These are phyloP conservation scores for Ctenochaetus hawaiiensis DNA, from an alignment of 2,797 vertebrate genomes.

Conservation along the genomic window DNA sequence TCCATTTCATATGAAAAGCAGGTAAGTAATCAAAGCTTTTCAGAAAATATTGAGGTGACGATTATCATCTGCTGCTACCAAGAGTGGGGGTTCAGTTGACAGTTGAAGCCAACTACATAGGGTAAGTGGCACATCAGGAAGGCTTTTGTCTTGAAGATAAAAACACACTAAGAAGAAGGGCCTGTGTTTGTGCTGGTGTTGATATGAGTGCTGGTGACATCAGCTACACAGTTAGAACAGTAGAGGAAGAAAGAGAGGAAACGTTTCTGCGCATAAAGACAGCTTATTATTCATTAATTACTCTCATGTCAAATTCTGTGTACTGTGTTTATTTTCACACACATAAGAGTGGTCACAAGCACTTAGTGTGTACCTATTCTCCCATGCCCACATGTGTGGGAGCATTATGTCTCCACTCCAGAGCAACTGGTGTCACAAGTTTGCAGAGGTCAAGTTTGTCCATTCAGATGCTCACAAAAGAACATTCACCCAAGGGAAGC, in stretches of 20 bases:
- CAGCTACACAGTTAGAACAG: slow-evolving; percentile 23
- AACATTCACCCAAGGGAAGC: slow-evolving; percentile 55
- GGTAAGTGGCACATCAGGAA: slow-evolving; percentile 58
- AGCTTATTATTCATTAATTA: slow-evolving; percentile 38
- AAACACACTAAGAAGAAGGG: slow-evolving; percentile 48
- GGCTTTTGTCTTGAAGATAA: slow-evolving; percentile 74
- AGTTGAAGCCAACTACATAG: slow-evolving; percentile 53
- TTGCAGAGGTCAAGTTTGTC: slow-evolving; percentile 66
- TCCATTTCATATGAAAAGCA: slow-evolving; percentile 51
- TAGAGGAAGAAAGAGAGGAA: slow-evolving; percentile 4
- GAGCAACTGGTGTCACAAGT: slow-evolving; percentile 55
- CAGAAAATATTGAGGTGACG: slow-evolving; percentile 46
- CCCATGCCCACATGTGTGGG: background rate
- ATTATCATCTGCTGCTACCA: slow-evolving; percentile 46
- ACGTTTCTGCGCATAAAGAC: slow-evolving; percentile 8
- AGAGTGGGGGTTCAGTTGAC: slow-evolving; percentile 56
- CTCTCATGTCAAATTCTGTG: slow-evolving; percentile 8
- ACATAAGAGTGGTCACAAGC: background rate
- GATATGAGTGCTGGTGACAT: slow-evolving; percentile 52
- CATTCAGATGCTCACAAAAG: slow-evolving; percentile 68
- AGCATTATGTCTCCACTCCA: slow-evolving; percentile 4
- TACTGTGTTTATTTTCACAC: slow-evolving; percentile 7
- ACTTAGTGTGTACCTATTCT: slow-evolving; percentile 21
- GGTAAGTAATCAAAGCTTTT: slow-evolving; percentile 62
- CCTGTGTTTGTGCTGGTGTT: slow-evolving; percentile 51